phyloP scores from a whole-genome alignment of 2,113 vertebrate species.

The Sinocyclocheilus anophthalmus region DNA sequence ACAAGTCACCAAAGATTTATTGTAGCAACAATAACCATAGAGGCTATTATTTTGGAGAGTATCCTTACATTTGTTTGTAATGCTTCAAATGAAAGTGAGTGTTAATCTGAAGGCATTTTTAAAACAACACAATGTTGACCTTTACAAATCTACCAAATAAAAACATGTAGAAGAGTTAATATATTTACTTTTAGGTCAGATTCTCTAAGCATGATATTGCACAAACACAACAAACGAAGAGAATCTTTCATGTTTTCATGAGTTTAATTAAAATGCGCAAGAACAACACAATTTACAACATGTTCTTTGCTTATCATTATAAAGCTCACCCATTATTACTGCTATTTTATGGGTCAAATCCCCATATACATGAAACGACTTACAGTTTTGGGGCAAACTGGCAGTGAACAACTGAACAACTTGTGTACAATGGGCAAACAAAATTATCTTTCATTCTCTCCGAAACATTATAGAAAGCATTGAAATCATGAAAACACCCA shows the following conservation, averaged over 20 bases:
- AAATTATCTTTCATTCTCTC: constrained; percentile 64
- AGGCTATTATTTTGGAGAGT: background rate
- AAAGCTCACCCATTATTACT: constrained; percentile 38
- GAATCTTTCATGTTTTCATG: constrained; percentile 34
- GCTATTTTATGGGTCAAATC: constrained; percentile 30
- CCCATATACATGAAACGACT: constrained; percentile 23
- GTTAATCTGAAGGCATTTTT: background rate
- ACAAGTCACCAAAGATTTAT: background rate
- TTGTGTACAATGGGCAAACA: constrained; percentile 12
- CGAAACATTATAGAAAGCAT: constrained; percentile 53
- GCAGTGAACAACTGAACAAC: constrained; percentile 18
- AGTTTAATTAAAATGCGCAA: constrained; percentile 58
- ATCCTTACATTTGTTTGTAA: background rate
- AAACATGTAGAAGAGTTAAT: background rate
- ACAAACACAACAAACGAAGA: constrained; percentile 1
- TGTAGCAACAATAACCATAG: background rate
- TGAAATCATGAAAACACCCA: constrained; percentile 32
- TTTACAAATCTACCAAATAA: background rate
- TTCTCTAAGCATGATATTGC: background rate
- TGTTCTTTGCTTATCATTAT: constrained; percentile 33
- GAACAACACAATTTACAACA: constrained; percentile 53
- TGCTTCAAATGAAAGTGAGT: background rate
- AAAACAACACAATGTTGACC: background rate
- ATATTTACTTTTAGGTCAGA: background rate
- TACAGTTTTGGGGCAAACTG: constrained; percentile 36